Base-by-base conservation (phyloP, 2,888 invertebrate genomes). In the Leucozona laternaria region DNA sequence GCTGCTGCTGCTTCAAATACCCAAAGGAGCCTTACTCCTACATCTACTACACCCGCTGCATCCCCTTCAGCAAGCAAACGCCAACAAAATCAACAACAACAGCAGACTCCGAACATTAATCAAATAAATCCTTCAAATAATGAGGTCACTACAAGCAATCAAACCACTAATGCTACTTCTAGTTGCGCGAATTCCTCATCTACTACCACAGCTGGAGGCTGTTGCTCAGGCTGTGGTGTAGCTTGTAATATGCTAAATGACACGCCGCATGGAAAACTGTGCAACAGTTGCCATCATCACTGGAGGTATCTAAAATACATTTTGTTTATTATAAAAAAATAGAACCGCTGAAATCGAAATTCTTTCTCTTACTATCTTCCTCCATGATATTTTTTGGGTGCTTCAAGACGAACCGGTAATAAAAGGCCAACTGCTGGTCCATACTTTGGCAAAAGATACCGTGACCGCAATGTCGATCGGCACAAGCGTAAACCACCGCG, bases 401-500 rank as follows among this genome's bases (percentile, higher is more conserved):
- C 68, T 70, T 72, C 50, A 89, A 97, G 97, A 95, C 96, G 96
- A 91, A 97, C 96, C 91, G 97, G 97, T 90, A 94, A 94, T 91
- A 95, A 96, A 93, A 94, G 97, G 91, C 97, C 97, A 90, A 95
- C 96, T 91, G 95, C 96, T 91, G 96, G 96, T 89, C 96, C 92
- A 87, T 91, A 90, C 88, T 90, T 91, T 88, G 91, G 91, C 71
- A 91, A 91, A 89, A 90, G 92, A 88, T 91, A 91, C 79, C 90
- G 91, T 88, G 90, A 92, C 86, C 92, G 91, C 79, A 91, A 90
- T 89, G 91, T 91, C 68, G 92, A 93, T 88, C 92, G 92, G 93
- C 95, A 95, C 93, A 95, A 95, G 93, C 96, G 98, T 91, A 97
- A 97, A 92, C 97, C 98, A 90, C 98, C 98, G 87, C 96, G 97